Base-by-base conservation (phyloP, 2,113 vertebrate species). In the Ophthalmolycus amberensis region DNA sequence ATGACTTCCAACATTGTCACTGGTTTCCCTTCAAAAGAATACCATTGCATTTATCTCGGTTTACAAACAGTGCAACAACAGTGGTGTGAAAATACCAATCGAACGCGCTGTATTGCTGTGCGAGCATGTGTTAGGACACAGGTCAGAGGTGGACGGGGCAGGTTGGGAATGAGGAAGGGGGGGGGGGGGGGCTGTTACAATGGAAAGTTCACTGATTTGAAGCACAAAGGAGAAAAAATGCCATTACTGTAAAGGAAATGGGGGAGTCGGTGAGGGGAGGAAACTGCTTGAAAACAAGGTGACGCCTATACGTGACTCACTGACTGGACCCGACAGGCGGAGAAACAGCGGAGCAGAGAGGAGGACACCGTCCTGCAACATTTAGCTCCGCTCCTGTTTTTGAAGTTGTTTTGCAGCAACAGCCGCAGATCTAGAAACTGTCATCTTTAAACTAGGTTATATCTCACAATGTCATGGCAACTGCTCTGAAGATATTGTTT, bases 181-280 rank as follows among this genome's bases (percentile, higher is more conserved):
- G 22, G 27, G 46, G 64, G 29, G 44, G 54, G 9, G 52, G 32
- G 15, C 9, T 29, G 27, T 71, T 70, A 90, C 80, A 86, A 86
- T 75, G 34, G 84, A 85, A 76, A 80, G 85, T 83, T 34, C 42
- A 52, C 46, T 82, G 79, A 80, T 81, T 76, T 75, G 50, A 79
- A 70, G 59, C 52, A 82, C 75, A 82, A 77, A 86, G 76, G 58
- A 79, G 50, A 79, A 16, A 80, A 38, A 59, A 65, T 34, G 25
- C 25, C 20, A 66, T 54, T 78, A 84, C 54, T 79, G 86, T 83
- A 90, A 90, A 90, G 94, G 92, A 94, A 93, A 71, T 71, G 75
- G 74, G 75, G 72, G 77, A 82, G 77, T 5, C n/a, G 1, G 27
- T 32, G 63, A 42, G 44, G 11, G 50, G 75, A 81, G 91, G 91